Evolutionary conservation across 2,113 vertebrate species (phyloP), one percentile per base, ranked within the genome.

Genomic region (Peromyscus polionotus): DNA sequence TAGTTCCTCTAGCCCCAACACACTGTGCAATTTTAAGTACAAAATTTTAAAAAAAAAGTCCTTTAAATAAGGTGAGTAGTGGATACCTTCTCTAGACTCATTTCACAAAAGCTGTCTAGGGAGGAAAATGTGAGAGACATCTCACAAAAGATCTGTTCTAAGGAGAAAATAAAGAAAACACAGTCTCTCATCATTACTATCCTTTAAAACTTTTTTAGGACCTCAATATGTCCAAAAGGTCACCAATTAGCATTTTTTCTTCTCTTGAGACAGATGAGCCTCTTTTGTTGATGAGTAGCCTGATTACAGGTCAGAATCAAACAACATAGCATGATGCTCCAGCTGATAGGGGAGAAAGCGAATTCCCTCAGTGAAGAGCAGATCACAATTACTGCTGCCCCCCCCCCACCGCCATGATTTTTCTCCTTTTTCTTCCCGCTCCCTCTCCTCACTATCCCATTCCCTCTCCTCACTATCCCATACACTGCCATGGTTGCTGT

Each of bases 1-100:
- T 86, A 75, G 28, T 76, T 97, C 87, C 84, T 90, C 57, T 90
- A 28, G 16, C 16, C 39, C 73, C 88, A 33, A 45, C 93, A 54
- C 68, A 67, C 7, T 86, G 33, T 93, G 17, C 19, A 36, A 36
- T 91, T 91, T 95, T 73, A 77, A 96, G 65, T 9, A 4, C 20
- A 39, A 94, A 93, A 68, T 73, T 45, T 14, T 13, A 68, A 63
- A 14, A 77, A 77, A 75, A 39, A 90, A 70, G 48, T 79, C 3
- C 8, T 94, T 96, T 93, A 90, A 80, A 45, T 89, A 67, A 85
- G 31, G 5, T 77, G 31, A 93, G 39, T 48, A 75, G 22, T 63
- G 16, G 5, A 26, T 59, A 33, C 1, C 31, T 59, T 90, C 39
- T 97, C 59, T 95, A 94, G 61, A 76, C 61, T 88, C 33, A 61